phyloP scores from a whole-genome alignment of 2,888 invertebrate species.

The Synergus gifuensis region DNA sequence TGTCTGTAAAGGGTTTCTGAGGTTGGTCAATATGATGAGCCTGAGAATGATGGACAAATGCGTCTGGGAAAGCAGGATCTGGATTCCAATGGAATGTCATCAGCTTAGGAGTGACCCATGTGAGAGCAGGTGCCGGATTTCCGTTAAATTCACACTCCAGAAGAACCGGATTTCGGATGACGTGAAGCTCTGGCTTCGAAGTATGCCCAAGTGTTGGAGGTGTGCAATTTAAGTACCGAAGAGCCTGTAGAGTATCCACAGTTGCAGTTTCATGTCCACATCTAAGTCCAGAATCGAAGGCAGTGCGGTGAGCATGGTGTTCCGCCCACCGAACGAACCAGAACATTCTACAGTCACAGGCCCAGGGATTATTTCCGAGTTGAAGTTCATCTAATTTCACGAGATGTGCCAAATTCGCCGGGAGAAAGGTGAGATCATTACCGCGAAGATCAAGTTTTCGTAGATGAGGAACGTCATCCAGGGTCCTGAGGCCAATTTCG shows the following conservation, averaged over 20 bases:
- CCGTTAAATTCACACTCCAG: constrained; percentile 89
- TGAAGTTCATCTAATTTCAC: constrained; percentile 82
- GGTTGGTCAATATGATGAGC: constrained; percentile 80
- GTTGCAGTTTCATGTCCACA: constrained; percentile 79
- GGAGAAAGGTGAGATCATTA: constrained; percentile 86
- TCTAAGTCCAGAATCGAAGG: constrained; percentile 81
- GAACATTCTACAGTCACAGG: constrained; percentile 91
- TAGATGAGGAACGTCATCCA: constrained; percentile 71
- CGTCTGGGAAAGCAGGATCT: constrained; percentile 83
- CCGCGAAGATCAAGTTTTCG: constrained; percentile 78
- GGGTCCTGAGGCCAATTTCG: constrained; percentile 65
- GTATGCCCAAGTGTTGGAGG: constrained; percentile 82
- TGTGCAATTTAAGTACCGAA: constrained; percentile 86
- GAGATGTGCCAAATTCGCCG: constrained; percentile 84
- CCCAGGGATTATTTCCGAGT: constrained; percentile 88
- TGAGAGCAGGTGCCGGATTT: constrained; percentile 88
- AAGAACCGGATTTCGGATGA: constrained; percentile 83
- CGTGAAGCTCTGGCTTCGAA: constrained; percentile 81
- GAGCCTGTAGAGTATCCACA: constrained; percentile 84
- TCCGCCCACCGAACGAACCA: constrained; percentile 86
- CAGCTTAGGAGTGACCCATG: constrained; percentile 90
- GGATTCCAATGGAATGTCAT: constrained; percentile 89
- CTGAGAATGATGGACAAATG: constrained; percentile 83
- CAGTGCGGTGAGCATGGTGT: constrained; percentile 76
- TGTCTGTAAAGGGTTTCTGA: constrained; percentile 62